Conservation (phyloP, 2,888 invertebrate species). For the Alsophila aescularia region DNA sequence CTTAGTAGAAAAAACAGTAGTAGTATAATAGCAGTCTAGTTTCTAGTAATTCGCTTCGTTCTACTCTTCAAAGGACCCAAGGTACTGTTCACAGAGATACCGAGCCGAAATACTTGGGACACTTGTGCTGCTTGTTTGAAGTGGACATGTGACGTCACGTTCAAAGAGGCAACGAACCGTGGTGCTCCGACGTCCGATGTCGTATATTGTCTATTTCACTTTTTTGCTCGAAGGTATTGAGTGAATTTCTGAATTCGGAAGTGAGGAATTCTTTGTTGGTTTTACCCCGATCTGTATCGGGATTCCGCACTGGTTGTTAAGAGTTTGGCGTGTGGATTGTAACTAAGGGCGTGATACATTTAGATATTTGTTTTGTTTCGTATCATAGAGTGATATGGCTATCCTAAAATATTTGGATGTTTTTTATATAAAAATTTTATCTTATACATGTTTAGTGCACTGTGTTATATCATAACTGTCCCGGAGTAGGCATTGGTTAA, state of each 20-base stretch:
- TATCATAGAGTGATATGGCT: too few relatives aligned
- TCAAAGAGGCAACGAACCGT: conserved; percentile 30
- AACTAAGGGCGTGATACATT: background rate
- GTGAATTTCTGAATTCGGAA: conserved; percentile 22
- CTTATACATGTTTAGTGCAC: too few relatives aligned
- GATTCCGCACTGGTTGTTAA: background rate
- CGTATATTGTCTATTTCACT: conserved; percentile 29
- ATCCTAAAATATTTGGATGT: too few relatives aligned
- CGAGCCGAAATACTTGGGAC: conserved; percentile 23
- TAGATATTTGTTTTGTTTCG: too few relatives aligned
- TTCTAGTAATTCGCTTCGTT: too few relatives aligned
- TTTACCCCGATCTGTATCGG: conserved; percentile 7
- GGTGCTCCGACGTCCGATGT: conserved; percentile 23
- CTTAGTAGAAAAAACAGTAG: too few relatives aligned
- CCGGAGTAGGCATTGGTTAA: too few relatives aligned
- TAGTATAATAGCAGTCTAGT: too few relatives aligned
- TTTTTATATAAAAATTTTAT: too few relatives aligned
- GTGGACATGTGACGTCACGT: conserved; percentile 32
- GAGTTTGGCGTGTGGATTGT: background rate
- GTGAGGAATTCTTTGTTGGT: conserved; percentile 10
- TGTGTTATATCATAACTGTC: too few relatives aligned
- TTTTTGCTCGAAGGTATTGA: conserved; percentile 24
- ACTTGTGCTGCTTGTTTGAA: conserved; percentile 31
- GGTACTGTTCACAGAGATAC: conserved; percentile 6
- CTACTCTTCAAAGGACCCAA: background rate